Conservation (phyloP, 2,797 vertebrate genomes). For the Caiman crocodilus region DNA sequence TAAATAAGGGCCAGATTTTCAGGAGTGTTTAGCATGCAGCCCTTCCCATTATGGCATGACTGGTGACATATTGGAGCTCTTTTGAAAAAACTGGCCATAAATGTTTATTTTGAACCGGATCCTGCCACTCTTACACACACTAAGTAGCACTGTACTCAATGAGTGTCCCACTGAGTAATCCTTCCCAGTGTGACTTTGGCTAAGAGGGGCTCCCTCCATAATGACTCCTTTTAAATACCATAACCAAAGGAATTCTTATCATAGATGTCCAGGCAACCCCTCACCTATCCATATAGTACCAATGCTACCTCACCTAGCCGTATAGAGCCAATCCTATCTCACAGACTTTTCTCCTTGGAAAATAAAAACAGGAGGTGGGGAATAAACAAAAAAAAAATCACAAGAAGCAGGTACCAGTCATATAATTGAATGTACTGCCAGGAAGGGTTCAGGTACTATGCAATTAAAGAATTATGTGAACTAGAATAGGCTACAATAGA, state of each 20-base stretch:
- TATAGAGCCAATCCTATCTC: background rate
- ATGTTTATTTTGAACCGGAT: conserved; percentile 59
- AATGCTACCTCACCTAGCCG: no score
- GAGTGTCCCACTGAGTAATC: background rate
- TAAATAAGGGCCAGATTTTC: conserved; percentile 59
- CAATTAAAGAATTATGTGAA: background rate
- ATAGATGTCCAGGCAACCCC: no score
- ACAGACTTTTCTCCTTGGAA: background rate
- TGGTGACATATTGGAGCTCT: conserved; percentile 52
- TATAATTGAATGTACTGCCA: background rate
- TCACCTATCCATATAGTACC: no score
- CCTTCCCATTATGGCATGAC: conserved; percentile 52
- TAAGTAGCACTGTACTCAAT: conserved; percentile 2
- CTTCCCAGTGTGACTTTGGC: background rate
- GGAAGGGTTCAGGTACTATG: background rate
- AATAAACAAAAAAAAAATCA: background rate
- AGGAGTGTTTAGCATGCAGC: conserved; percentile 47
- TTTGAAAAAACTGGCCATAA: conserved; percentile 53
- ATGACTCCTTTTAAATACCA: background rate
- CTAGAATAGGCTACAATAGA: background rate
- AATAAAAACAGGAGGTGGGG: background rate
- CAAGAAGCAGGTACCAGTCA: background rate
- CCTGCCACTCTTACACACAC: conserved; percentile 30
- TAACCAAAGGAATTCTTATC: no score
- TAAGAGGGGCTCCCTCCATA: background rate